phyloP scores from a whole-genome alignment of 2,113 vertebrate genomes.

The Sapayoa aenigma region DNA sequence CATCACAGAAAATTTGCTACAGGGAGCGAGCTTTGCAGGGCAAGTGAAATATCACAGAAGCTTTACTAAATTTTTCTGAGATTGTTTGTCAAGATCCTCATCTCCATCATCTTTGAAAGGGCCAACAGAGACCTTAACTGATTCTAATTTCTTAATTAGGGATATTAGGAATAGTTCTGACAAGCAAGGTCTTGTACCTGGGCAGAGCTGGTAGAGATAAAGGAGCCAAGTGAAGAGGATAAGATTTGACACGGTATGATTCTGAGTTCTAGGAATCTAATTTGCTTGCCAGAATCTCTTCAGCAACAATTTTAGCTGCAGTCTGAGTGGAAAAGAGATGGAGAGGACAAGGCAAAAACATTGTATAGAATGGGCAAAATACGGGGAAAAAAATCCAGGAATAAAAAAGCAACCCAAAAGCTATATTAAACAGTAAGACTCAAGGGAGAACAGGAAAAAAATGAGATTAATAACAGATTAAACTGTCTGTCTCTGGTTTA shows the following conservation, averaged over 20 bases:
- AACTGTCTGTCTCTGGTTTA: not conserved
- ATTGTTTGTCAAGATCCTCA: not conserved
- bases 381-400: not conserved
- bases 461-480: not conserved
- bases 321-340: not conserved
- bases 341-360: not conserved
- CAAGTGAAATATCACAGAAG: not conserved
- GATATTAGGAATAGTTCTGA: not conserved
- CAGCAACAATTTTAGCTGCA: not conserved
- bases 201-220: not conserved
- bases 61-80: not conserved
- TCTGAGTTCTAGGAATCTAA: constrained; percentile 13
- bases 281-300: constrained; percentile 1
- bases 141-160: not conserved
- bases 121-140: not conserved
- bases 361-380: not conserved
- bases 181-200: not conserved
- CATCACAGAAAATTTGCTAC: constrained; percentile 21
- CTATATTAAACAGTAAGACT: not conserved
- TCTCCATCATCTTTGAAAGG: not conserved
- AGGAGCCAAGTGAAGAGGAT: not conserved
- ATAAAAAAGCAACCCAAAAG: not conserved
- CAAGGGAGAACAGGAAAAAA: not conserved
- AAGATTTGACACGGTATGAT: constrained; percentile 6
- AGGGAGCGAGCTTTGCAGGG: not conserved